These are phyloP conservation scores for Caenorhabditis elegans DNA, from an alignment of 1,140 invertebrate genomes.

Conservation along the genomic window WBcel235 BX284602.5:8117001-8117500, in stretches of 20 bases:
- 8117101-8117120: not conserved
- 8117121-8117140: not conserved
- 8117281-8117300: not conserved
- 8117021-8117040: too few relatives aligned
- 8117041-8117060: too few relatives aligned
- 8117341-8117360: not conserved
- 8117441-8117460: too few relatives aligned
- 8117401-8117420: too few relatives aligned
- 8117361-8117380: too few relatives aligned
- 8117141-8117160: not conserved
- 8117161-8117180: not conserved
- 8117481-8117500: not conserved
- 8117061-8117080: not conserved
- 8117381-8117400: too few relatives aligned
- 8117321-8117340: not conserved
- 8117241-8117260: not conserved
- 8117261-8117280: not conserved
- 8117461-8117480: too few relatives aligned
- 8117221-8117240: not conserved
- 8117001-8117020: too few relatives aligned
- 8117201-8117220: not conserved
- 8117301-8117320: not conserved
- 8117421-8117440: too few relatives aligned
- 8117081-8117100: not conserved
- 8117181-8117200: slow-evolving; percentile 5